These are phyloP conservation scores for Perodicticus potto DNA, from an alignment of 2,797 vertebrate species.

Conservation along the genomic window DNA sequence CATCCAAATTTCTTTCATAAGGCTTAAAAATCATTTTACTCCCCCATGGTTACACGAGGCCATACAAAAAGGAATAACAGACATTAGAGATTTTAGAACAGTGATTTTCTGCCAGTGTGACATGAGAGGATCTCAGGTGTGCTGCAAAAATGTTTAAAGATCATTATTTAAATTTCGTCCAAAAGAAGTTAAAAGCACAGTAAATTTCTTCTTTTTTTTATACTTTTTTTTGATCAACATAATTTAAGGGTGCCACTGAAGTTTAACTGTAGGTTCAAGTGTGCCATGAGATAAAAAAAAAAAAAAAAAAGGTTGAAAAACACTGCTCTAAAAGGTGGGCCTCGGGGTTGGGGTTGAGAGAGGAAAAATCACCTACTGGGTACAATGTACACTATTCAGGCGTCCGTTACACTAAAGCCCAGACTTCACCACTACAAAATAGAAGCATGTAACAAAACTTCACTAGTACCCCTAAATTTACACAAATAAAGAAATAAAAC, in stretches of 20 bases:
- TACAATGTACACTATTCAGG: background rate
- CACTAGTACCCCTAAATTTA: background rate
- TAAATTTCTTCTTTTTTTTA: no score
- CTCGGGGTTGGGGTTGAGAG: background rate
- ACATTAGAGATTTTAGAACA: background rate
- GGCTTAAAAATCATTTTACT: background rate
- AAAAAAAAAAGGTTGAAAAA: no score
- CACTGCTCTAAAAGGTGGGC: no score
- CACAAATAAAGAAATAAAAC: background rate
- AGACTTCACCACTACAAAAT: background rate
- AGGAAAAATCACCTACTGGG: background rate
- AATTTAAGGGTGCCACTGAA: no score
- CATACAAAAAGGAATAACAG: background rate
- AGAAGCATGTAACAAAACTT: background rate
- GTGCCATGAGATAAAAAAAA: no score
- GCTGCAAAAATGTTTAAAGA: no score
- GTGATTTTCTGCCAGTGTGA: no score
- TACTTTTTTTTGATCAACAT: no score
- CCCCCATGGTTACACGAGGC: background rate
- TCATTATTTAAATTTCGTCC: no score
- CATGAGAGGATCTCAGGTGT: no score
- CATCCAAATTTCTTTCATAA: constrained; percentile 53
- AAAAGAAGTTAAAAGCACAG: no score
- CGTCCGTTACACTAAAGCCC: background rate
- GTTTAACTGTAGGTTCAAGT: no score